Conservation (phyloP, 2,113 vertebrate genomes). For the Thunnus thynnus region DNA sequence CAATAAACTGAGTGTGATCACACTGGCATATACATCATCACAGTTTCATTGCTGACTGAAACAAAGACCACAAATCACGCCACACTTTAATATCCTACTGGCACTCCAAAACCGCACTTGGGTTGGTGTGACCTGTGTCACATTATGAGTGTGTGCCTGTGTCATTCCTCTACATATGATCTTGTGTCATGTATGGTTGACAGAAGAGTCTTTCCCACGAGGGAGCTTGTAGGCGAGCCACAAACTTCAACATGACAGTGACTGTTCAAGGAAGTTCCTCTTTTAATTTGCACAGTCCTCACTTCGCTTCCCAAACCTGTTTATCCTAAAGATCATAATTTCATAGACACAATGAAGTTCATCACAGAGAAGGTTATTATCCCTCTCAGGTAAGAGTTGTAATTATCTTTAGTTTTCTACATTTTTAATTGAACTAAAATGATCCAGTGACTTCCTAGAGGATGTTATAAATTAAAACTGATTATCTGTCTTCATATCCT, state of each 20-base stretch:
- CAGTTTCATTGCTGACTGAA: not conserved
- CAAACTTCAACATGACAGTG: constrained; percentile 67
- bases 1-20: not conserved
- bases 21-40: too few species aligned
- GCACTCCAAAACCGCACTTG: not conserved
- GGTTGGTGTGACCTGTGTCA: constrained; percentile 29
- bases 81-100: not conserved
- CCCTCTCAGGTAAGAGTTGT: constrained; percentile 67
- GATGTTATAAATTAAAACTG: too few species aligned
- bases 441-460: not conserved
- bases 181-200: constrained; percentile 35
- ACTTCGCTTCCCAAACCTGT: constrained; percentile 33
- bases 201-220: not conserved
- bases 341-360: constrained; percentile 51
- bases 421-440: not conserved
- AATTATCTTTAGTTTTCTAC: not conserved
- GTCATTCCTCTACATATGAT: constrained; percentile 50
- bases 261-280: constrained; percentile 68
- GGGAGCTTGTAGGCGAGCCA: constrained; percentile 29
- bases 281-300: constrained; percentile 29
- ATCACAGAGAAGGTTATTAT: not conserved
- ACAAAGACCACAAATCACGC: not conserved
- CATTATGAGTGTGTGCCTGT: not conserved
- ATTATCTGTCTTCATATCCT: too few species aligned
- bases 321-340: not conserved